Base-by-base conservation (phyloP, 2,113 vertebrate species). In the Mormyrus iriodes region DNA sequence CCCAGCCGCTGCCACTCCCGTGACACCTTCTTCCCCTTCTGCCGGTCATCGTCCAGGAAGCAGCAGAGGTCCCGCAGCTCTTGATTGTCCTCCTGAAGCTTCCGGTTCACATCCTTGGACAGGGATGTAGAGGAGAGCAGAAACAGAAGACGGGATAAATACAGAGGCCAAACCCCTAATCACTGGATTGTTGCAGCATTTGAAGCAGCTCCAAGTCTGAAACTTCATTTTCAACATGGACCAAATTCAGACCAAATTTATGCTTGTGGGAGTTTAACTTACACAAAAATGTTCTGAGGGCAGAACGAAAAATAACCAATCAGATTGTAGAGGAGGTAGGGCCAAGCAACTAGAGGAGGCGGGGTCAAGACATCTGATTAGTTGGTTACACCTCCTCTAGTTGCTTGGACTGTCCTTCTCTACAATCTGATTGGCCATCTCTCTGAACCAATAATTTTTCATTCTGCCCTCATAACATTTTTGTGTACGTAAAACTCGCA, bases 61-160 rank as follows among this genome's bases (percentile, higher is more conserved):
- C 98, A 99, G 94, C 98, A 99, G 44, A 99, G 96, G 92, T 99
- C 98, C 89, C 98, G 93, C 93, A 99, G 96, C 69, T 99, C 98
- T 92, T 99, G 98, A 96, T 98, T 99, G 93, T 99, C 98, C 92
- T 99, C 97, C 93, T 99, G 98, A 88, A 99, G 96, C 91, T 98
- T 98, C 97, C 98, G 97, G 94, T 99, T 99, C 93, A 99, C 97
- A 53, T 99, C 98, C 98, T 99, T 95, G 42, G 92, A 88, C 44
- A 51, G 42, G 42, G 58, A 49, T 15, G 27, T 24, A 86, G 39
- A 51, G 51, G n/a, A 19, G 24, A 46, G 3, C 24, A 19, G 24
- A 19, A n/a, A 76, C 9, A 49, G 39, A 46, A 85, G n/a, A 31
- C 61, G 15, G 46, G 85, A 87, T n/a, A 42, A 35, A 31, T n/a